These are phyloP conservation scores for Garra rufa DNA, from an alignment of 2,113 vertebrate species.

Conservation along the genomic window DNA sequence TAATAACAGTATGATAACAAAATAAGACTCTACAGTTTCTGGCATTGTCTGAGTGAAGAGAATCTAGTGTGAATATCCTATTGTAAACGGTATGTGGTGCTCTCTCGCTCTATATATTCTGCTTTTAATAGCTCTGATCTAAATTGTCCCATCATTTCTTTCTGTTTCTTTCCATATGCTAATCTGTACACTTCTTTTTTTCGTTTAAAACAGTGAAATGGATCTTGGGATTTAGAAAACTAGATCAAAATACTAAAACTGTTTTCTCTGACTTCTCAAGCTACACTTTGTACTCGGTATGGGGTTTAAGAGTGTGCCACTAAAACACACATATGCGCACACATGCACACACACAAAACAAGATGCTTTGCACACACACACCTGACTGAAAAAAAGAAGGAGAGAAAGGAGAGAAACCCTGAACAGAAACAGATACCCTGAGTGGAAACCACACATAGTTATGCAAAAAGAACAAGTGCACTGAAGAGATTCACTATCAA, in stretches of 20 bases:
- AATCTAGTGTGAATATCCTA: background rate
- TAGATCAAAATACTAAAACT: slow-evolving; percentile 37
- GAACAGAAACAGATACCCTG: background rate
- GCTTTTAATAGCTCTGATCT: slow-evolving; percentile 5
- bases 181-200: background rate
- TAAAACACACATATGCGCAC: background rate
- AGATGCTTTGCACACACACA: background rate
- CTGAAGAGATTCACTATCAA: background rate
- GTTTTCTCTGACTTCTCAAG: slow-evolving; percentile 1
- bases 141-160: background rate
- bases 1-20: background rate
- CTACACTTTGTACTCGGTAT: slow-evolving; percentile 16
- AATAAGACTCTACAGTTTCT: background rate
- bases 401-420: background rate
- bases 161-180: background rate
- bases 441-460: background rate
- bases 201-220: slow-evolving; percentile 23
- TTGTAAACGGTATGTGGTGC: background rate
- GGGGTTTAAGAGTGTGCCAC: background rate
- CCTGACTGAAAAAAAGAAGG: background rate
- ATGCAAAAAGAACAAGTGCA: background rate
- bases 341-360: background rate
- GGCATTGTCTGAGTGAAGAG: background rate
- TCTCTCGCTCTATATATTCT: background rate
- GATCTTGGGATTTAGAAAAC: slow-evolving; percentile 32